These are phyloP conservation scores for Paraescarpia echinospica DNA, from an alignment of 1,140 invertebrate species.

Conservation along the genomic window DNA sequence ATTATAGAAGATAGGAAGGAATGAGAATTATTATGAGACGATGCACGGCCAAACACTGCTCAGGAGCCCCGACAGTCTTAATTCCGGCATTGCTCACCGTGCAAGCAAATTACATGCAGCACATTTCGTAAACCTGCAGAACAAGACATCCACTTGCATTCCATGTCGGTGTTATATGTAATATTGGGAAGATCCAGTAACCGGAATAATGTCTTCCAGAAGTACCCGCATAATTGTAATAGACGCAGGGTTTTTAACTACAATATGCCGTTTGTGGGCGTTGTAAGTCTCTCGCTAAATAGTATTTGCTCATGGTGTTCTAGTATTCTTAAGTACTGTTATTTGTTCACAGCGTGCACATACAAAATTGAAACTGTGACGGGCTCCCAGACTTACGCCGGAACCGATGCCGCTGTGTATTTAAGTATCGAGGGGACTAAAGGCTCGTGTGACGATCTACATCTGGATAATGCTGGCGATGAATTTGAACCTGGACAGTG, in stretches of 20 bases:
- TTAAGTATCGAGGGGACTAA: neutral
- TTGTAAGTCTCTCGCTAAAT: neutral
- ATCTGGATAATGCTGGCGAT: neutral
- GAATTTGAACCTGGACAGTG: neutral
- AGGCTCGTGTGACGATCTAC: neutral
- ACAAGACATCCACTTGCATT: no score
- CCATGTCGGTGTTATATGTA: neutral
- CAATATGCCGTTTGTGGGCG: no score
- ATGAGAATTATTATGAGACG: no score
- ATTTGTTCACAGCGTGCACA: neutral
- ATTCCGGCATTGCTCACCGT: no score
- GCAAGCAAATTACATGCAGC: no score
- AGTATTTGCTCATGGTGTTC: neutral
- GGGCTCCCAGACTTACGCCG: neutral
- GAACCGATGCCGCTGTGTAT: neutral
- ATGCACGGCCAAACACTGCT: no score
- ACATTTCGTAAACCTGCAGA: no score
- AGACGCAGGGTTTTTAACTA: no score
- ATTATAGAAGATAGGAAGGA: no score
- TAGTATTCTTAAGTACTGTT: neutral
- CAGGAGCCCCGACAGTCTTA: no score
- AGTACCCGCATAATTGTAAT: no score
- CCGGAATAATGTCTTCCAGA: neutral
- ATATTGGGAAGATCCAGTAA: neutral
- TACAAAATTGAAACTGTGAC: neutral